These are phyloP conservation scores for Oreochromis grahami DNA, from an alignment of 2,797 vertebrate species.

Conservation along the genomic window DNA sequence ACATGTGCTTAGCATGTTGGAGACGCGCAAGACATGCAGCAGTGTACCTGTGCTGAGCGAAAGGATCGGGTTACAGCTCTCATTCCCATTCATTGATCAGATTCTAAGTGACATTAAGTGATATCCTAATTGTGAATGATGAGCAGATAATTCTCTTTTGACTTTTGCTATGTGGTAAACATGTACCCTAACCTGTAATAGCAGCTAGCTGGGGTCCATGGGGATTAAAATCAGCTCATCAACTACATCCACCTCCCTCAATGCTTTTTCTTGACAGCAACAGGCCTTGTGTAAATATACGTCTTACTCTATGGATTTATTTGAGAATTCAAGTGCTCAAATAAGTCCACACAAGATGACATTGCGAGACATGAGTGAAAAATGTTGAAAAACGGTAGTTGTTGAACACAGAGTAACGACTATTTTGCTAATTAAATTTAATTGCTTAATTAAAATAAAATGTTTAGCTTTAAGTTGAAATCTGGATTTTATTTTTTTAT, in stretches of 20 bases:
- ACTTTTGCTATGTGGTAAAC: not conserved
- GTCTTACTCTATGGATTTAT: not conserved
- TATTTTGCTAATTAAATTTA: not conserved
- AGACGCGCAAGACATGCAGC: not conserved
- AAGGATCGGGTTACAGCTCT: slow-evolving; percentile 41
- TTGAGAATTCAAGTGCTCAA: not conserved
- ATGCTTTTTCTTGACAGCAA: not conserved
- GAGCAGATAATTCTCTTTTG: slow-evolving; percentile 16
- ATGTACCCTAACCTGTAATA: not conserved
- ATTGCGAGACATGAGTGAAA: not conserved
- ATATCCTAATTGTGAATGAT: slow-evolving; percentile 37
- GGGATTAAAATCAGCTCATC: not conserved
- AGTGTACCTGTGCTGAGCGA: slow-evolving; percentile 32
- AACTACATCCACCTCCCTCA: not conserved
- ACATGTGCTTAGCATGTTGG: slow-evolving; percentile 31
- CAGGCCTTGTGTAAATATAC: not conserved
- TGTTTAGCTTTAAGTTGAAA: not conserved
- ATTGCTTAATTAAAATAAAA: not conserved
- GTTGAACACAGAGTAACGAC: not conserved
- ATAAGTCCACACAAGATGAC: not conserved
- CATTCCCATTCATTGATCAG: slow-evolving; percentile 39
- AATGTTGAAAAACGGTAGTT: not conserved
- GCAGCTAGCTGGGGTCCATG: not conserved
- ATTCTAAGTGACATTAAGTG: slow-evolving; percentile 43
- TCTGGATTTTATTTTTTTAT: not conserved